These are phyloP conservation scores for Columba janthina DNA, from an alignment of 2,113 vertebrate genomes.

Conservation along the genomic window DNA sequence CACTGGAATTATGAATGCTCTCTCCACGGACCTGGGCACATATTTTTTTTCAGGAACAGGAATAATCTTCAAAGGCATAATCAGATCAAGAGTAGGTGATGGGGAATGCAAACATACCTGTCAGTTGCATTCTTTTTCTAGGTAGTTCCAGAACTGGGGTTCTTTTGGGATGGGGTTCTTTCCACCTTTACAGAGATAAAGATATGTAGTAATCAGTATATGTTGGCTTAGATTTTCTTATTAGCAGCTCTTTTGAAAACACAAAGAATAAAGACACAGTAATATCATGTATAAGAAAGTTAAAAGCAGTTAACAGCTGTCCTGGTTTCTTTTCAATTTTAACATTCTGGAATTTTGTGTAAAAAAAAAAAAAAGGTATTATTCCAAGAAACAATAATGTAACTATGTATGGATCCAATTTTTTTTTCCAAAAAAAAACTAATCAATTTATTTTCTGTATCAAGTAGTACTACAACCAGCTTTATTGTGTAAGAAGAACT, in stretches of 20 bases:
- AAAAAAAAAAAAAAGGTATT: background rate
- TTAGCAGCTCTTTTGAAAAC: background rate
- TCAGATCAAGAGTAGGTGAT: background rate
- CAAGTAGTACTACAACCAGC: background rate
- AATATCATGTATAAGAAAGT: background rate
- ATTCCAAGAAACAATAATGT: background rate
- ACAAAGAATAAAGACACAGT: background rate
- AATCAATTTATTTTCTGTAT: background rate
- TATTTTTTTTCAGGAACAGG: background rate
- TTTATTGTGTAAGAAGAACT: background rate
- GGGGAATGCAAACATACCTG: background rate
- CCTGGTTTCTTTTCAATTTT: background rate
- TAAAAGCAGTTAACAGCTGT: background rate
- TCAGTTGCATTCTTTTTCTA: background rate
- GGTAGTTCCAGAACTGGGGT: background rate
- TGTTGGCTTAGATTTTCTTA: background rate
- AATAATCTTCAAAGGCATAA: background rate
- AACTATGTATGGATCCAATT: background rate
- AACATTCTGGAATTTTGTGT: background rate
- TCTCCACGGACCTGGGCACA: background rate
- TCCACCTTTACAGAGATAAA: background rate
- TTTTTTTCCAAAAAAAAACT: background rate
- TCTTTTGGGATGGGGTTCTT: rapidly evolving
- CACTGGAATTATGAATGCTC: background rate
- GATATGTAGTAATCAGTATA: background rate